Evolutionary conservation across 2,888 invertebrate species (phyloP), one percentile per base, ranked within the genome.

Genomic region (Polydrusus tereticollis): DNA sequence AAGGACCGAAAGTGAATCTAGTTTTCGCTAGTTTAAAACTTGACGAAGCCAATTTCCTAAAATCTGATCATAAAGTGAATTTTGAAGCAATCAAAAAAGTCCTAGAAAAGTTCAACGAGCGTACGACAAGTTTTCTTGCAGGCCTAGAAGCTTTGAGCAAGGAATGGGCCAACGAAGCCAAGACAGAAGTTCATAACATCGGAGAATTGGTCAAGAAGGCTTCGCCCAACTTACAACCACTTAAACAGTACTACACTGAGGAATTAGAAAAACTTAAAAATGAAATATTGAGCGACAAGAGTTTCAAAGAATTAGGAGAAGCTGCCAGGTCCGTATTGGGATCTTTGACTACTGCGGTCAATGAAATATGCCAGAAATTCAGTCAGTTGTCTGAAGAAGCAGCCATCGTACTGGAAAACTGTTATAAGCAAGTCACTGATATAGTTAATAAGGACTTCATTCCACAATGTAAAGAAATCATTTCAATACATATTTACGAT

Each of bases 251-350:
- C 29, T 92, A 93, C 83, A 86, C 86, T 41, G 84, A 87, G 0
- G 93, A 95, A 81, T 74, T 93, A 10, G 86, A 88, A 23, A 89
- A 90, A 74, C 86, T 96, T 45, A 87, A 90, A 75, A 86, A 91
- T 2, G 95, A 95, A 80, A 85, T 95, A 1, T 86, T 90, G 68
- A 88, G 88, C 38, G 94, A 95, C 80, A 89, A 92, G 77, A 88
- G 90, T 0, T 83, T 94, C 66, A 89, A 91, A 77, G 89, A 92
- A 72, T 84, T 93, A 26, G 87, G 88, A 1, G 88, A 89, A 57
- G 84, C 87, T 12, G 75, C 91, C 89, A 84, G 85, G 75, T 85
- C 85, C 71, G 80, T 86, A 2, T 83, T 88, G 43, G 86, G 87
- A 18, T 82, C 85, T 0, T 16, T 87, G 0, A 78, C 85, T 2